phyloP scores from a whole-genome alignment of 2,113 vertebrate genomes.

The Carassius gibelio region DNA sequence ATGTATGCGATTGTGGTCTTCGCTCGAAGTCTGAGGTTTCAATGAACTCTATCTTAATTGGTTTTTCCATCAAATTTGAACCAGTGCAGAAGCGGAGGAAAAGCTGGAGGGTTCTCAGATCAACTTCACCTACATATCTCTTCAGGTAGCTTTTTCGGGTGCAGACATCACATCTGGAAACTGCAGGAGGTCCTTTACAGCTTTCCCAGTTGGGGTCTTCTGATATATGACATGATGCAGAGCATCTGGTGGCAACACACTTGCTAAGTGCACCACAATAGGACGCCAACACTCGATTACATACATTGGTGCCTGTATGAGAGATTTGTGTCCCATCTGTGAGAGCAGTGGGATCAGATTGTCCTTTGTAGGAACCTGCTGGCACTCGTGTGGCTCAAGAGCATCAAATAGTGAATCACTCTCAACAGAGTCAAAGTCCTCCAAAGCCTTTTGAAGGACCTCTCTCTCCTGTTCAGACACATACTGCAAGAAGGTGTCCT shows the following conservation, averaged over 20 bases:
- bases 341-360: slow-evolving; percentile 52
- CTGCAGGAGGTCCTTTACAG: slow-evolving; percentile 49
- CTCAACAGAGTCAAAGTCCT: slow-evolving; percentile 30
- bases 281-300: slow-evolving; percentile 58
- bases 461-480: slow-evolving; percentile 20
- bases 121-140: too few relatives aligned
- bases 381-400: slow-evolving; percentile 24
- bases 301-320: slow-evolving; percentile 50
- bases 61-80: too few relatives aligned
- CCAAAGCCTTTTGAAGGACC: slow-evolving; percentile 22
- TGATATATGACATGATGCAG: slow-evolving; percentile 53
- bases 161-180: too few relatives aligned
- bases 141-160: too few relatives aligned
- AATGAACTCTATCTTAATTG: too few relatives aligned
- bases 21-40: too few relatives aligned
- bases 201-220: slow-evolving; percentile 59
- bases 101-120: too few relatives aligned
- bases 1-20: too few relatives aligned
- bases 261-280: slow-evolving; percentile 50
- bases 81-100: too few relatives aligned
- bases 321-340: slow-evolving; percentile 59
- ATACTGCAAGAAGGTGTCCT: slow-evolving; percentile 29
- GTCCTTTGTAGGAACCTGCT: slow-evolving; percentile 43
- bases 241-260: slow-evolving; percentile 60
- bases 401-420: slow-evolving; percentile 23